These are phyloP conservation scores for Branchinecta lindahli DNA, from an alignment of 1,140 invertebrate genomes.

Conservation along the genomic window DNA sequence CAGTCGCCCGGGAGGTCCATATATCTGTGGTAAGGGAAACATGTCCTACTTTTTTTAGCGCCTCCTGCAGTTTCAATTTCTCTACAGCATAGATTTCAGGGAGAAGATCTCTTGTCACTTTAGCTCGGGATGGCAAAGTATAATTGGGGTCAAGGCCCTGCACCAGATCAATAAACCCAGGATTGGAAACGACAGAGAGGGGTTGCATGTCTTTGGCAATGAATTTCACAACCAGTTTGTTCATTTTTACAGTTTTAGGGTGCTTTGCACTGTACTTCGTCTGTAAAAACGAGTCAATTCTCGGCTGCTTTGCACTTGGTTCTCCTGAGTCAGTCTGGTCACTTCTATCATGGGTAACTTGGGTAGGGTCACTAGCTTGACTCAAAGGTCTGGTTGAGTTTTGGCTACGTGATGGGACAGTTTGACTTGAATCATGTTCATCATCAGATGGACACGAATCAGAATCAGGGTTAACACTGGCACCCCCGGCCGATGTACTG, in stretches of 20 bases:
- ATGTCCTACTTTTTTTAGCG: slow-evolving; percentile 1
- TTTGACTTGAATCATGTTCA: neutral
- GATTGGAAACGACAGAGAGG: slow-evolving; percentile 1
- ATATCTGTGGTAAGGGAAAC: slow-evolving; percentile 8
- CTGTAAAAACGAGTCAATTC: slow-evolving; percentile 6
- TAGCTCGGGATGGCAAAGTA: slow-evolving; percentile 4
- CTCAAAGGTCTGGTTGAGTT: neutral
- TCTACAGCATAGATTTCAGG: neutral
- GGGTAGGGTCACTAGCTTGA: slow-evolving; percentile 1
- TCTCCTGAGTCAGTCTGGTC: slow-evolving; percentile 4
- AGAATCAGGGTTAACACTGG: slow-evolving; percentile 5
- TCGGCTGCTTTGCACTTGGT: slow-evolving; percentile 3
- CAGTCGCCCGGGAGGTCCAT: neutral
- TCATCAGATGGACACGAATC: neutral
- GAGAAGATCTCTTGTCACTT: slow-evolving; percentile 5
- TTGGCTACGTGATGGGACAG: neutral
- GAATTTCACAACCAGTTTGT: slow-evolving; percentile 5
- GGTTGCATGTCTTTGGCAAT: slow-evolving; percentile 8
- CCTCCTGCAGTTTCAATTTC: neutral
- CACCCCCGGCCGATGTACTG: slow-evolving; percentile 3
- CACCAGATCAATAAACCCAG: slow-evolving; percentile 8
- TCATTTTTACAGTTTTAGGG: slow-evolving; percentile 1
- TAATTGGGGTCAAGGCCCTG: slow-evolving; percentile 4
- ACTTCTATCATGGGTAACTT: slow-evolving; percentile 9
- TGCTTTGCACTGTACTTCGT: neutral